Evolutionary conservation across 2,888 invertebrate genomes (phyloP).

Genomic region (Cerastis rubricosa): DNA sequence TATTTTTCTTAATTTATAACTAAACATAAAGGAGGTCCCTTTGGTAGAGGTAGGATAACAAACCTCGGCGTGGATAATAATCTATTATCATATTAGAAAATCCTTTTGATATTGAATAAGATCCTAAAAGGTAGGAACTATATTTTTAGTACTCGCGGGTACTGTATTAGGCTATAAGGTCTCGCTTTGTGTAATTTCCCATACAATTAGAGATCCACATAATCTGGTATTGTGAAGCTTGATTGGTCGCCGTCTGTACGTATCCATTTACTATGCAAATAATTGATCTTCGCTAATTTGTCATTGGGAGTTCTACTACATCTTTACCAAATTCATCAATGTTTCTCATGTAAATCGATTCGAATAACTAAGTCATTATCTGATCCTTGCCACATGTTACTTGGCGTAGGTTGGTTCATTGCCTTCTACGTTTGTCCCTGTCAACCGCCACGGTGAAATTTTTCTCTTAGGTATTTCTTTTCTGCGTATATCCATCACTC

Average conservation of each 20-base stretch:
- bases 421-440: background rate
- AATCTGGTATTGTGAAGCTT: too few relatives aligned
- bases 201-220: too few relatives aligned
- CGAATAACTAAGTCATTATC: background rate
- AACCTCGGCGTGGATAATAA: background rate
- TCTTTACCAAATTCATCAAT: background rate
- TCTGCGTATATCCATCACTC: background rate
- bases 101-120: slow-evolving; percentile 12
- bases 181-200: too few relatives aligned
- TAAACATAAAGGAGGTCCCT: slow-evolving; percentile 29
- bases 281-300: background rate
- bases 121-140: too few relatives aligned
- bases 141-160: background rate
- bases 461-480: background rate
- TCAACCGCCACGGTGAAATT: background rate
- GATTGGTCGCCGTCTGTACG: background rate
- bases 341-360: background rate
- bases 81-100: background rate
- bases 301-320: background rate
- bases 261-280: background rate
- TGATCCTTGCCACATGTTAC: background rate
- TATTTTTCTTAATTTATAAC: slow-evolving; percentile 27
- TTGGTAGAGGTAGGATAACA: slow-evolving; percentile 28
- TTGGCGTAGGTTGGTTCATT: too few relatives aligned
- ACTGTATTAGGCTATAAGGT: background rate